Evolutionary conservation across 2,888 invertebrate genomes (phyloP).

Genomic region (Periphyllus acericola): DNA sequence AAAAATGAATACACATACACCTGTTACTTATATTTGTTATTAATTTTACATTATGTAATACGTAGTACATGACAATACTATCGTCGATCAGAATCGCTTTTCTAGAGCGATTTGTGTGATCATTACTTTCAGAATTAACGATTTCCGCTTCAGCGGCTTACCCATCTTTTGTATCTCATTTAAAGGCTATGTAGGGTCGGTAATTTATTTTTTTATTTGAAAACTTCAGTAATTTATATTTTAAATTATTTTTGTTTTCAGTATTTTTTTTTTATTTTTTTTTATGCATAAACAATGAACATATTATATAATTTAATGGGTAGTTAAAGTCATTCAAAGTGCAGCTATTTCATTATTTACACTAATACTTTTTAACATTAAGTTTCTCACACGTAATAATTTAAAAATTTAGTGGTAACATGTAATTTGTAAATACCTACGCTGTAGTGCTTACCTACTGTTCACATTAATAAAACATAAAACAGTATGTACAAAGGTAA

Average conservation of each 20-base stretch:
- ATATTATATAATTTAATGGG: neutral
- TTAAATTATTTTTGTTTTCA: neutral
- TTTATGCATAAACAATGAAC: neutral
- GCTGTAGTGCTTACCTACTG: neutral
- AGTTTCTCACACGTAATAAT: neutral
- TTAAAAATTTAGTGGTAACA: neutral
- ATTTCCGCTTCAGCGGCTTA: too few species aligned
- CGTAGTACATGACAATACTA: too few species aligned
- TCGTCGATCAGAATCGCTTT: too few species aligned
- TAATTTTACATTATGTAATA: too few species aligned
- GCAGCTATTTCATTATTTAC: neutral
- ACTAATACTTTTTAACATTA: neutral
- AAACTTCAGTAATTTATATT: neutral
- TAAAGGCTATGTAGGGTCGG: neutral
- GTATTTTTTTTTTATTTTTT: neutral
- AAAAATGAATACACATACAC: too few species aligned
- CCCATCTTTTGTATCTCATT: neutral
- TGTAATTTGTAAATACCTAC: too few species aligned
- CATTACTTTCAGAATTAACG: too few species aligned
- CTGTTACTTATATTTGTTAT: too few species aligned
- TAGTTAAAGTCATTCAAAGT: neutral
- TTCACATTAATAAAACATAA: neutral
- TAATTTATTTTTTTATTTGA: neutral
- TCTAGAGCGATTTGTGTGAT: too few species aligned
- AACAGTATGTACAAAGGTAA: neutral